Evolutionary conservation across 2,113 vertebrate species (phyloP).

Genomic region (Dipodomys stephensi): DNA sequence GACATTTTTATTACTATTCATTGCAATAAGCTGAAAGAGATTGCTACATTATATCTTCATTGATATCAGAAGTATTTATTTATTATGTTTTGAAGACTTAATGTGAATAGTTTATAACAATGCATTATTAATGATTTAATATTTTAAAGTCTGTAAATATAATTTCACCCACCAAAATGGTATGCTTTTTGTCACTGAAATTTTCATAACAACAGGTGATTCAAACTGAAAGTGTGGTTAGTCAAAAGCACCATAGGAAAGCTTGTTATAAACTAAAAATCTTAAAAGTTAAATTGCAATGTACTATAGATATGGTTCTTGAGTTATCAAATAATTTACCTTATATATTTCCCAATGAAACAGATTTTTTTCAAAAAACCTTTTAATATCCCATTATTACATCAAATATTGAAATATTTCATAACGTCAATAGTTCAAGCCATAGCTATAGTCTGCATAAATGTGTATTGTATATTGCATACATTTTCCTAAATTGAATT

Average conservation of each 20-base stretch:
- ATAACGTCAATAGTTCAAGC: not conserved
- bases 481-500: not conserved
- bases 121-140: not conserved
- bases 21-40: not conserved
- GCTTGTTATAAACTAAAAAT: not conserved
- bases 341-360: not conserved
- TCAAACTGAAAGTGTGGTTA: not conserved
- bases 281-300: not conserved
- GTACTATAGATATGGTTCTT: not conserved
- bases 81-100: conserved; percentile 38
- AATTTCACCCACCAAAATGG: not conserved
- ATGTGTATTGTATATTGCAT: not conserved
- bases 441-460: not conserved
- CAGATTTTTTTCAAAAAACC: not conserved
- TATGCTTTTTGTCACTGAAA: not conserved
- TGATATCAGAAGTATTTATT: not conserved
- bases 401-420: not conserved
- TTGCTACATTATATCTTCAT: not conserved
- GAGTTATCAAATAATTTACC: not conserved
- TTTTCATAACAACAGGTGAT: not conserved
- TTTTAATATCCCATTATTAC: not conserved
- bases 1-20: not conserved
- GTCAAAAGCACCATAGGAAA: not conserved
- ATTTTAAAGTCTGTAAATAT: not conserved
- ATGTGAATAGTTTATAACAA: not conserved